Evolutionary conservation across 35 echinoderm and acorn worm species (phyloP).

Genomic region (Ophioderma brevispina): DNA sequence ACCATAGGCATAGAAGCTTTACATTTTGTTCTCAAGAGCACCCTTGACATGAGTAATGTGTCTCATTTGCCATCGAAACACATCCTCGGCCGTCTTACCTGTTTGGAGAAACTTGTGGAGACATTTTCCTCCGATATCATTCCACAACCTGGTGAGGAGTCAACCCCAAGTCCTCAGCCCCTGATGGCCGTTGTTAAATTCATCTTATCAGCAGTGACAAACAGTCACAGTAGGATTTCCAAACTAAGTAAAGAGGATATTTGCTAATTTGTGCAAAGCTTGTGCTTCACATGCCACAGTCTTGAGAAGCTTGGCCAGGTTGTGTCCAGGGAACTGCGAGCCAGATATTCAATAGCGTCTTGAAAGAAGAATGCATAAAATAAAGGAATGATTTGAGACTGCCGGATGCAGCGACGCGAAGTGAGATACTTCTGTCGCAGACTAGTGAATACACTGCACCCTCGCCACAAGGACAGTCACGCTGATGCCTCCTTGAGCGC

Average conservation of each 20-base stretch:
- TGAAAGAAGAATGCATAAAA: conserved; percentile 48
- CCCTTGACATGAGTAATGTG: conserved; percentile 31
- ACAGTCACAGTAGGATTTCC: conserved; percentile 44
- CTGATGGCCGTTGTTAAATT: conserved; percentile 50
- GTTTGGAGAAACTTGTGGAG: conserved; percentile 58
- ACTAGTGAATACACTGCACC: conserved; percentile 21
- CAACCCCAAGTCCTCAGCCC: conserved; percentile 7
- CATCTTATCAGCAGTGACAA: conserved; percentile 26
- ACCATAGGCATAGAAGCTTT: conserved; percentile 48
- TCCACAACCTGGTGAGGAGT: neutral
- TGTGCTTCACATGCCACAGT: conserved; percentile 23
- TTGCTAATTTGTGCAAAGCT: conserved; percentile 32
- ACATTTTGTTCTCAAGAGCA: conserved; percentile 51
- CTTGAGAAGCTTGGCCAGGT: conserved; percentile 45
- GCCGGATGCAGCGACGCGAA: conserved; percentile 23
- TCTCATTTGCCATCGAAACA: conserved; percentile 48
- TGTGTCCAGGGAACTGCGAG: conserved; percentile 44
- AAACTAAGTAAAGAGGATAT: conserved; percentile 66
- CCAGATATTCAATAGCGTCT: conserved; percentile 31
- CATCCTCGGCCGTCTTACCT: conserved; percentile 60
- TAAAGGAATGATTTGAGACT: conserved; percentile 62
- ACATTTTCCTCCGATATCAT: conserved; percentile 56
- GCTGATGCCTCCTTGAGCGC: no score
- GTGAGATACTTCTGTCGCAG: neutral
- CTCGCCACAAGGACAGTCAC: neutral